Evolutionary conservation across 2,888 invertebrate genomes (phyloP).

Genomic region (Mimas tiliae): DNA sequence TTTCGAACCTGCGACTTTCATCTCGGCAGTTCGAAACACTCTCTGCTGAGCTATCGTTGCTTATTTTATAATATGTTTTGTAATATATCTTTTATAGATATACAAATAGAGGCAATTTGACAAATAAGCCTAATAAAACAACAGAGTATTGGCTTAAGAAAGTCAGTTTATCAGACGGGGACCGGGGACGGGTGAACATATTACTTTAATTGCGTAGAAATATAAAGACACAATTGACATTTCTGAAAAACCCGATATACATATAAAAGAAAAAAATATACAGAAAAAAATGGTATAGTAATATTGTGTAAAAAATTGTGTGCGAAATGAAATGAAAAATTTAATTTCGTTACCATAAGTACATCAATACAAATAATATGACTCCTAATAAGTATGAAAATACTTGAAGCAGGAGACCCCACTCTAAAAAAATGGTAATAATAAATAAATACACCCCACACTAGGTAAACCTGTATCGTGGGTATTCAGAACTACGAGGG

Average conservation of each 20-base stretch:
- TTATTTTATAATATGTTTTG: slow-evolving; percentile 2
- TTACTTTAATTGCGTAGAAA: slow-evolving; percentile 37
- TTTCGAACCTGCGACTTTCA: too few relatives aligned
- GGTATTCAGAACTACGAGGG: too few relatives aligned
- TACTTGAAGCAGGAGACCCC: too few relatives aligned
- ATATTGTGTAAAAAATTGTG: neutral
- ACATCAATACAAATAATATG: too few relatives aligned
- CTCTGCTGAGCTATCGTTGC: too few relatives aligned
- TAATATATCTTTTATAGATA: neutral
- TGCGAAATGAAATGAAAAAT: too few relatives aligned
- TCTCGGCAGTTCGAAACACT: too few relatives aligned
- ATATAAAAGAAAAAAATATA: neutral
- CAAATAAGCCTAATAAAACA: slow-evolving; percentile 72
- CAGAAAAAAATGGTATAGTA: neutral
- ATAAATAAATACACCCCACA: too few relatives aligned
- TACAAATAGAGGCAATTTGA: slow-evolving; percentile 34
- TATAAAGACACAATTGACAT: slow-evolving; percentile 31
- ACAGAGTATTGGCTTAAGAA: slow-evolving; percentile 59
- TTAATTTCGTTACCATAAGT: too few relatives aligned
- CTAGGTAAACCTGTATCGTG: too few relatives aligned
- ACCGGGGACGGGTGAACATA: slow-evolving; percentile 39
- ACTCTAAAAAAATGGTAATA: too few relatives aligned
- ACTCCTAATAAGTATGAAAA: too few relatives aligned
- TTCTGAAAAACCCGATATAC: neutral
- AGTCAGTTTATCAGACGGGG: slow-evolving; percentile 65